Conservation (phyloP, 1,140 invertebrate species). For the Arctopsyche grandis region DNA sequence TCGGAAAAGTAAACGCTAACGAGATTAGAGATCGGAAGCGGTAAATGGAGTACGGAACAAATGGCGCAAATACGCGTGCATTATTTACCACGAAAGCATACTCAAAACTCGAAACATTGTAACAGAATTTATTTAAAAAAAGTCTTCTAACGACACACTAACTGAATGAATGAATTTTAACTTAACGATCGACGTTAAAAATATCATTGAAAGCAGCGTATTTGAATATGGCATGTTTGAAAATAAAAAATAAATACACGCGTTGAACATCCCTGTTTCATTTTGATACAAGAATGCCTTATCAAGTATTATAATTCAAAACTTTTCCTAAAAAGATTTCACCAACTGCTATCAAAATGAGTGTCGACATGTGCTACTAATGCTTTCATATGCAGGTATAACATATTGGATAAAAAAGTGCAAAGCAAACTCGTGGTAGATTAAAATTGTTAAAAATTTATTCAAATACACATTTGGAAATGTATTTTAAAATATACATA, state of each 20-base stretch:
- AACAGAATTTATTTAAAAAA: no score
- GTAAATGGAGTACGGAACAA: constrained; percentile 23
- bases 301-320: constrained; percentile 23
- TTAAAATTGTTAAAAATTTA: no score
- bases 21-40: constrained; percentile 19
- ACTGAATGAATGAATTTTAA: no score
- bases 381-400: neutral
- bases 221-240: no score
- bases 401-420: neutral
- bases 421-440: no score
- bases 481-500: no score
- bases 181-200: no score
- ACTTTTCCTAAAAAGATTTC: neutral
- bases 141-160: no score
- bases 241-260: neutral
- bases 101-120: no score
- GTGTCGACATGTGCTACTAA: constrained; percentile 2
- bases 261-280: neutral
- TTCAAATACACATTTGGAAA: no score
- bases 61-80: constrained; percentile 28
- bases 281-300: neutral
- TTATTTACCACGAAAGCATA: neutral
- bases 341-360: neutral
- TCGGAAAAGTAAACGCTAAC: constrained; percentile 28
- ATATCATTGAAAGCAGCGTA: no score